Evolutionary conservation across 1,140 invertebrate species (phyloP), one percentile per base, ranked within the genome.

Genomic region (Asbolus verrucosus): DNA sequence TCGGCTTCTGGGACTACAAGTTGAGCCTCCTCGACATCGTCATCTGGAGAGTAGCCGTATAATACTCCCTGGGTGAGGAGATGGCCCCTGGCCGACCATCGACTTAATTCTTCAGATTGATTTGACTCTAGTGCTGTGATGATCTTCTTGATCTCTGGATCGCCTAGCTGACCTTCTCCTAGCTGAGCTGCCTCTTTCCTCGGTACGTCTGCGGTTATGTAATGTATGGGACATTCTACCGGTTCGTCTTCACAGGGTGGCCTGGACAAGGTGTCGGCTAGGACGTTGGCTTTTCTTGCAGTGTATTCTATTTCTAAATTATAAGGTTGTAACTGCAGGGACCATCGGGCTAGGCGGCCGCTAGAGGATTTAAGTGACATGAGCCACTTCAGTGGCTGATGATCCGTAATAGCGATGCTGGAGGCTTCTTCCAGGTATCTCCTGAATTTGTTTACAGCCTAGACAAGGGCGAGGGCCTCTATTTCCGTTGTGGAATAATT

Each of bases 371-470:
- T 83, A 0, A 84, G 72, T 0, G 75, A 74, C n/a, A 80, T 68
- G 0, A 87, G 73, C 81, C 82, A 87, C 15, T 72, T 73, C 11
- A 87, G 62, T 0, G 84, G 82, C 50, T 84, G 82, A 59, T 86
- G 84, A 67, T 81, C 78, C 3, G 66, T 75, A 6, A 71, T 62
- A 1, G 83, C 72, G 1, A 19, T 76, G 18, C 84, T 80, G 11
- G 77, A 41, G 1, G 41, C 75, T 13, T 75, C 77, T 60, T 76
- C 71, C 41, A 76, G n/a, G 14, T 50, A 75, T 13, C 24, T 67
- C 61, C 65, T 61, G 54, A 81, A 82, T 43, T 80, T 76, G 19
- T 79, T 69, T 1, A 84, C 73, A 0, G 79, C 80, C 73, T 71
- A 79, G 3, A 83, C 63, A 2, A 84, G 67, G 1, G 81, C 82